Conservation (phyloP, 2,113 vertebrate species). For the Nansenia antarctica region DNA sequence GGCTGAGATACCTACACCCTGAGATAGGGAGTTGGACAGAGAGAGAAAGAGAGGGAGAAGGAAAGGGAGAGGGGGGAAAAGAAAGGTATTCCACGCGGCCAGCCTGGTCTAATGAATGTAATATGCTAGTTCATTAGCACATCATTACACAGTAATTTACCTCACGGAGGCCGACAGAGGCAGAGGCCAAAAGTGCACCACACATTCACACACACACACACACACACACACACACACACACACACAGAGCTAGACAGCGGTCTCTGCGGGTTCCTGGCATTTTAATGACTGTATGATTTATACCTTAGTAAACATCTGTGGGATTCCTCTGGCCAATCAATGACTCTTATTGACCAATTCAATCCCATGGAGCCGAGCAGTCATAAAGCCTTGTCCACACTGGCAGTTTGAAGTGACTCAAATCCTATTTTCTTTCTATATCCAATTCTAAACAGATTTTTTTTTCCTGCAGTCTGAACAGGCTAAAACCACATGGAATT, state of each 20-base stretch:
- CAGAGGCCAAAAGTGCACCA: neutral
- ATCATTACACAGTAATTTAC: constrained; percentile 41
- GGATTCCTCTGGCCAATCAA: constrained; percentile 70
- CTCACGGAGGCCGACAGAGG: constrained; percentile 8
- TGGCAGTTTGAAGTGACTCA: no score
- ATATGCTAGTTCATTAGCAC: constrained; percentile 49
- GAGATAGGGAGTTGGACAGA: neutral
- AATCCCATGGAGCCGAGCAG: constrained; percentile 37
- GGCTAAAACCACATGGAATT: no score
- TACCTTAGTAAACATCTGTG: constrained; percentile 67
- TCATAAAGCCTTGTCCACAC: no score
- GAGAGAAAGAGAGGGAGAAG: neutral
- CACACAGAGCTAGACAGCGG: neutral
- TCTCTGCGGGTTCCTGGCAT: constrained; percentile 44
- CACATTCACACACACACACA: constrained; percentile 11
- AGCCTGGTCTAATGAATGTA: constrained; percentile 37
- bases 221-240: neutral
- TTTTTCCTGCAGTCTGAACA: no score
- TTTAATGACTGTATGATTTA: constrained; percentile 67
- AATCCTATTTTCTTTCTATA: no score
- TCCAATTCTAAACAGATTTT: no score
- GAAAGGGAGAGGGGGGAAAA: no score
- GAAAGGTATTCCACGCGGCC: no score
- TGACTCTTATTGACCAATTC: constrained; percentile 67
- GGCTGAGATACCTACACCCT: no score